Base-by-base conservation (phyloP, 2,113 vertebrate species). In the Coptodon rendalli region DNA sequence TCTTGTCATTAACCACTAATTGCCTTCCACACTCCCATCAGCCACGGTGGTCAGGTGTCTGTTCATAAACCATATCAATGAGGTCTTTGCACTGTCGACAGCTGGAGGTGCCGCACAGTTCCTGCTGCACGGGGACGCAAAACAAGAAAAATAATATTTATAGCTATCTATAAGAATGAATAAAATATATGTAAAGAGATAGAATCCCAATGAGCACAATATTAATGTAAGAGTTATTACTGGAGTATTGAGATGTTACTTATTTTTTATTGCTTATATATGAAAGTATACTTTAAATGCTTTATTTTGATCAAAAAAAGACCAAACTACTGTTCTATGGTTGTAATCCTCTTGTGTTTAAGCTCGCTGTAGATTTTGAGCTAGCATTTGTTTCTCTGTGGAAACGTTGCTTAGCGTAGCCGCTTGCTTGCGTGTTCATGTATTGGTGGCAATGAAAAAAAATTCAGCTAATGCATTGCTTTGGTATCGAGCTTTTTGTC, bases 301-400 rank as follows among this genome's bases (percentile, higher is more conserved):
- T 94, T 95, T 93, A 93, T 94, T 93, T 94, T 93, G 63, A 88
- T 73, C 56, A 88, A 86, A 89, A 68, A 90, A 95, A 95, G 95
- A 96, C 95, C 95, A 95, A 95, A 95, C 94, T 95, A 94, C 96
- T 96, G 96, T 96, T 93, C 24, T 79, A 68, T 86, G 87, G 85
- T 86, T 89, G 93, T 94, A 80, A 22, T 90, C 66, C 88, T 93
- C 86, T 87, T 92, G 89, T 94, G 91, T 94, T 95, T 87, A 63
- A 82, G 89, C 83, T 94, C 13, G 80, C 93, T 92, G 92, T 95
- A 86, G 73, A 87, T 87, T 86, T 86, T 83, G 71, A 87, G 87
- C 90, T 14, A 27, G 43, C 57, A 56, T 80, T 89, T 85, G 81
- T 89, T 86, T 89, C 81, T 88, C 87, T 7, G 89, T 92, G 85